A percentile compares a stretch with the other conserved stretches of the same genome.
Conservation (phyloP, 2,888 invertebrate genomes). For the Hyalella azteca region DNA sequence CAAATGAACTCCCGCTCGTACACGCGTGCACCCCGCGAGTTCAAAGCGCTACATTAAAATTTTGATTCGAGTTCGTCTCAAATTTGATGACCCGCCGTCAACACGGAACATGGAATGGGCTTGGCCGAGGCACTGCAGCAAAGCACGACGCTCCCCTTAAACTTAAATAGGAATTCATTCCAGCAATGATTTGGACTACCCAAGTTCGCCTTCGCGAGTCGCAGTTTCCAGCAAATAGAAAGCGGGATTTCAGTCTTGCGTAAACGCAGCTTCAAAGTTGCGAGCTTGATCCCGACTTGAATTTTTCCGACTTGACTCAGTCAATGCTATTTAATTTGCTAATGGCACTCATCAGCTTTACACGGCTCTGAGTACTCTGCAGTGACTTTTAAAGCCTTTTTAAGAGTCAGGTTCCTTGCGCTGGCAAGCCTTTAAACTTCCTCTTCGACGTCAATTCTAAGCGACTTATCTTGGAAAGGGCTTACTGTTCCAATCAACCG, state of each 20-base stretch:
- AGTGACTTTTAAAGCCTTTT: background rate
- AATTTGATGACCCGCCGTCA: constrained; percentile 12
- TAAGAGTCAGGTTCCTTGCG: background rate
- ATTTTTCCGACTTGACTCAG: background rate
- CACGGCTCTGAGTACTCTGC: background rate
- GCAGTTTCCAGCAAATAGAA: constrained; percentile 1
- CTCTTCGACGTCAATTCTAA: too few relatives aligned
- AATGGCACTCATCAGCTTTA: constrained; percentile 7
- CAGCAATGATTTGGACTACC: constrained; percentile 22
- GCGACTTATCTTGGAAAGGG: too few relatives aligned
- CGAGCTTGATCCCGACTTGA: background rate
- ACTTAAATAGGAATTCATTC: constrained; percentile 25
- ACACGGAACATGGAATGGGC: constrained; percentile 12
- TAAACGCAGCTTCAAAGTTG: constrained; percentile 5
- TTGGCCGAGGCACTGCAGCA: background rate
- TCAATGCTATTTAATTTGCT: constrained; percentile 14
- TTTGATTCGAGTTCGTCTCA: too few relatives aligned
- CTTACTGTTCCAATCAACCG: too few relatives aligned
- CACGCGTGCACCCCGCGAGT: too few relatives aligned
- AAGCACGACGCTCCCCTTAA: background rate
- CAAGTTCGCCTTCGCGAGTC: background rate
- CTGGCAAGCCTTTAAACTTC: too few relatives aligned
- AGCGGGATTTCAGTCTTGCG: constrained; percentile 11
- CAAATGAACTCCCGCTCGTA: too few relatives aligned
- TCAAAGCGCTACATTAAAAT: background rate